Percentiles rank a stretch among this genome's conserved stretches.
Conservation (phyloP, 64 coral and sea anemone genomes). For the Montipora foliosa region DNA sequence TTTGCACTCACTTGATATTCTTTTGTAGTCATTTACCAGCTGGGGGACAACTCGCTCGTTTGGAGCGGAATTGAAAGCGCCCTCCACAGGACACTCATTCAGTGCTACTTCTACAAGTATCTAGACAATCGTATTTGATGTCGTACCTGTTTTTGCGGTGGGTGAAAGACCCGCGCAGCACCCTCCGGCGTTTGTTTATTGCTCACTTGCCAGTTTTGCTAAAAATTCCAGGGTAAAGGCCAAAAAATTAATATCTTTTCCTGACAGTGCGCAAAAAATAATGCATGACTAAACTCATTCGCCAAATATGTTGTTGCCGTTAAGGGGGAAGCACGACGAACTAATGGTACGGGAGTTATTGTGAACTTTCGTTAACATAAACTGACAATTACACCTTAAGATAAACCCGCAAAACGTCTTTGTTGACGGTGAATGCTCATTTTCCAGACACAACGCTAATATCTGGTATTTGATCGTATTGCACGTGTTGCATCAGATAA, state of each 20-base stretch:
- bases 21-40: background rate
- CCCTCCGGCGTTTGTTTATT: slow-evolving; percentile 14
- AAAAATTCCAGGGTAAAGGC: background rate
- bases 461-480: no score
- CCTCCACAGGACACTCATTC: no score
- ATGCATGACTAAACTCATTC: background rate
- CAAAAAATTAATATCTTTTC: background rate
- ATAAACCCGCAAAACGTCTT: background rate
- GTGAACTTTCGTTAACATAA: no score
- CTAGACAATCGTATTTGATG: background rate
- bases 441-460: no score
- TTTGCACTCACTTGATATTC: background rate
- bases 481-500: no score
- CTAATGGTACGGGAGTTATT: no score
- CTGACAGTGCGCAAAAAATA: background rate
- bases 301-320: no score
- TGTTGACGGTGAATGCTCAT: background rate
- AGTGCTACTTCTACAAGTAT: background rate
- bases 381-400: background rate
- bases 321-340: no score
- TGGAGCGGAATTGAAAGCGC: background rate
- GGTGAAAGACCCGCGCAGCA: background rate
- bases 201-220: slow-evolving; percentile 13
- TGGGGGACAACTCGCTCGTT: background rate
- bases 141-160: slow-evolving; percentile 18